phyloP scores from a whole-genome alignment of 1,140 invertebrate species.

The Druon quercuslanigerum region DNA sequence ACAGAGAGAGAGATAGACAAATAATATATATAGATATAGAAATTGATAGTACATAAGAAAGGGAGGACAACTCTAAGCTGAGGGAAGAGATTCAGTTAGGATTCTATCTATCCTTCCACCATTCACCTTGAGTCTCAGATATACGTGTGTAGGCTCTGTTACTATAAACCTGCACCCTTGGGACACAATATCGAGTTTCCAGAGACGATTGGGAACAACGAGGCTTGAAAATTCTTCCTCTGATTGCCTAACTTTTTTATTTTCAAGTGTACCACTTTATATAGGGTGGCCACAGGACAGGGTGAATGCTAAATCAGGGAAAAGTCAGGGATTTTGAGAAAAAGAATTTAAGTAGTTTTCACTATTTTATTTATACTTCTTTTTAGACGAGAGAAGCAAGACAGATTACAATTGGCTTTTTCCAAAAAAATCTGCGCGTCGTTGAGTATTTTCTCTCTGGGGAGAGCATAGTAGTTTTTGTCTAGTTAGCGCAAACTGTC shows the following conservation, averaged over 20 bases:
- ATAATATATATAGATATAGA: conserved; percentile 4
- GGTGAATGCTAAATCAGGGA: too few relatives aligned
- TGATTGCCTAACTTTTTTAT: conserved; percentile 15
- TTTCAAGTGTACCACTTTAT: conserved; percentile 5
- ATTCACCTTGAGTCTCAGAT: conserved; percentile 62
- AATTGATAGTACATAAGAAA: conserved; percentile 9
- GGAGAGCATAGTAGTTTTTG: too few relatives aligned
- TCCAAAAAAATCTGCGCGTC: too few relatives aligned
- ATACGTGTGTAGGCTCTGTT: conserved; percentile 58
- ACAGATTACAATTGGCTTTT: too few relatives aligned
- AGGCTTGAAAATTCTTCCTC: conserved; percentile 39
- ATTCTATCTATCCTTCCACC: conserved; percentile 65
- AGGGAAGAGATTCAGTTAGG: conserved; percentile 70
- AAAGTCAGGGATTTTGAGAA: too few relatives aligned
- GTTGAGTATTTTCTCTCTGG: too few relatives aligned
- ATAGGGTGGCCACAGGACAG: not conserved
- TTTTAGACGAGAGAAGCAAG: too few relatives aligned
- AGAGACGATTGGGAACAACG: conserved; percentile 42
- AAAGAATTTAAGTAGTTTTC: too few relatives aligned
- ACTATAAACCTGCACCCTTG: conserved; percentile 60
- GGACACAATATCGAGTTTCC: conserved; percentile 58
- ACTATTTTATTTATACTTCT: too few relatives aligned
- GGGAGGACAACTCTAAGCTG: conserved; percentile 38
- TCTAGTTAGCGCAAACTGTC: too few relatives aligned
- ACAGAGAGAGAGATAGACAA: conserved; percentile 34